phyloP scores from a whole-genome alignment of 2,797 vertebrate species.

The Onychomys leucogaster region DNA sequence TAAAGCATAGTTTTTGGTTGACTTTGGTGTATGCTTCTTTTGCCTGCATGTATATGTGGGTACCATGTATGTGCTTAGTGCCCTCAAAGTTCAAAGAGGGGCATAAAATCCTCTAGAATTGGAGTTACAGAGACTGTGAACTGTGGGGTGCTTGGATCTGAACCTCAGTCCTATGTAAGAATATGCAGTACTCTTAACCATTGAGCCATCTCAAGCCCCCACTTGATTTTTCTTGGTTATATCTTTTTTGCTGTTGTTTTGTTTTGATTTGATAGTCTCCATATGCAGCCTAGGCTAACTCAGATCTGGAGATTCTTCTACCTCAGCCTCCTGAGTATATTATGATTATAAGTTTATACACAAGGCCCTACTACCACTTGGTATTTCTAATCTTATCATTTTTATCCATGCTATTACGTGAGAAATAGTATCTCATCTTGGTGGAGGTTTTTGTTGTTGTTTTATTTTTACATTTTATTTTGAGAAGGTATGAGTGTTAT shows the following conservation, averaged over 20 bases:
- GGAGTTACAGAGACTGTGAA: background rate
- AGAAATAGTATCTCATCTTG: background rate
- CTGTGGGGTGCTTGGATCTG: background rate
- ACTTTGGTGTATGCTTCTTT: background rate
- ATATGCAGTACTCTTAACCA: background rate
- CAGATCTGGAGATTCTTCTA: background rate
- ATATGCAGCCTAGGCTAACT: background rate
- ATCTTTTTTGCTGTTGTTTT: background rate
- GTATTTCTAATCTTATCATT: slow-evolving; percentile 40
- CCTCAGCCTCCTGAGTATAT: background rate
- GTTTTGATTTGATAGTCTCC: background rate
- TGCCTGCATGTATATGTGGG: background rate
- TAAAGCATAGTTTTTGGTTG: background rate
- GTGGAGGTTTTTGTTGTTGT: background rate
- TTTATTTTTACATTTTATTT: background rate
- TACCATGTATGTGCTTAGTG: background rate
- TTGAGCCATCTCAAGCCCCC: background rate
- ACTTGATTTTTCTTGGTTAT: background rate
- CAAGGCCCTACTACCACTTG: background rate
- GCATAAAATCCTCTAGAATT: background rate
- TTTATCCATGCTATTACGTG: background rate
- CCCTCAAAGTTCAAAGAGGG: background rate
- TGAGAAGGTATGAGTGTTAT: background rate
- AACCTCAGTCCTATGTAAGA: background rate
- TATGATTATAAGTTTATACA: background rate